Percentiles rank a stretch among this genome's conserved stretches.
Conservation (phyloP, 2,888 invertebrate genomes). For the Drosophila austrosaltans region DNA sequence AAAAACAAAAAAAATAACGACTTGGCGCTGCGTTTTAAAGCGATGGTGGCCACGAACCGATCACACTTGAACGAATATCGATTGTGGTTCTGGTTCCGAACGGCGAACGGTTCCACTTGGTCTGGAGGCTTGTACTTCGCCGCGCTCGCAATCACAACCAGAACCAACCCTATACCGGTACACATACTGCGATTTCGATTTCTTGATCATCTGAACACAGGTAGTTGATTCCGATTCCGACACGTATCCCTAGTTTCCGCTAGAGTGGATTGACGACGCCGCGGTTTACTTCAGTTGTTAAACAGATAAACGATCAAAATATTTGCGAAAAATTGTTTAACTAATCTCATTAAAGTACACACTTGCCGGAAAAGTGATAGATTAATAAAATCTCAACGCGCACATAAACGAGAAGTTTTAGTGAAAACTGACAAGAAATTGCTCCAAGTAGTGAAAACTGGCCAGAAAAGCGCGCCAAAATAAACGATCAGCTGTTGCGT, state of each 20-base stretch:
- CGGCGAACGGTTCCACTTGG: too few relatives aligned
- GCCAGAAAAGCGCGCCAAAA: slow-evolving; percentile 70
- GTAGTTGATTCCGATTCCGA: neutral
- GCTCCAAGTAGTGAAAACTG: slow-evolving; percentile 21
- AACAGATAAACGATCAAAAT: neutral
- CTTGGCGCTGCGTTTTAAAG: neutral
- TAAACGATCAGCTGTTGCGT: slow-evolving; percentile 48
- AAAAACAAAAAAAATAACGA: slow-evolving; percentile 4
- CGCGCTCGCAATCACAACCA: neutral
- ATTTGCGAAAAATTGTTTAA: neutral
- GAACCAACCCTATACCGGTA: neutral
- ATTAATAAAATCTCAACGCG: slow-evolving; percentile 18
- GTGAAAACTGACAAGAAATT: neutral
- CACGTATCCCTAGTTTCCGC: neutral
- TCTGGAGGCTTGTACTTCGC: too few relatives aligned
- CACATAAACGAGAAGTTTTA: slow-evolving; percentile 43
- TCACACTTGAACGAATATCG: neutral
- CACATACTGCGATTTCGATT: neutral
- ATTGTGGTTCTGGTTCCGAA: slow-evolving; percentile 3
- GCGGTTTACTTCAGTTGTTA: neutral
- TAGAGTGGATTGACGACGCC: neutral
- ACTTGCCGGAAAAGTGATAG: neutral
- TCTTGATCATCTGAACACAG: neutral
- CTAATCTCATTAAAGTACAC: neutral
- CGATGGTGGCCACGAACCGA: neutral